A percentile compares a stretch with the other conserved stretches of the same genome.
Conservation (phyloP, 2,888 invertebrate species). For the Xestia c-nigrum region DNA sequence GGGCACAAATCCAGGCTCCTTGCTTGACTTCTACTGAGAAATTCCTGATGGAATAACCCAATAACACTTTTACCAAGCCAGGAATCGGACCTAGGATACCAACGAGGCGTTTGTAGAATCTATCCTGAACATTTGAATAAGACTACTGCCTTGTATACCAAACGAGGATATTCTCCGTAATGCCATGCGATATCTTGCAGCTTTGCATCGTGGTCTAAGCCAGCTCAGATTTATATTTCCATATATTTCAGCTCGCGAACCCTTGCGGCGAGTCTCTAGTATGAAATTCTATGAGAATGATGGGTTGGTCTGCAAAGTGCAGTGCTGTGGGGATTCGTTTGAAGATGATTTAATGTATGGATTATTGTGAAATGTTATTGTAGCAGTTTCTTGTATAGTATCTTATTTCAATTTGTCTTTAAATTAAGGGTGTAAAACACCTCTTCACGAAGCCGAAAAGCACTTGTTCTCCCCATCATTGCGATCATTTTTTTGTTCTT, state of each 20-base stretch:
- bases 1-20: too few species aligned
- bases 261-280: neutral
- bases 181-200: slow-evolving; percentile 21
- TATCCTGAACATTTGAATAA: neutral
- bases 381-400: neutral
- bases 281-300: slow-evolving; percentile 20
- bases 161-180: neutral
- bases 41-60: neutral
- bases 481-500: too few species aligned
- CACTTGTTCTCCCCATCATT: too few species aligned
- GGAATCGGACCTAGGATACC: neutral
- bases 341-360: neutral
- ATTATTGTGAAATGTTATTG: neutral
- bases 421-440: too few species aligned
- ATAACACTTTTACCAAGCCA: neutral
- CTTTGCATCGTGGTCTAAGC: neutral
- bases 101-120: neutral
- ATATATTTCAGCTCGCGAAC: slow-evolving; percentile 28
- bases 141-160: neutral
- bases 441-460: too few species aligned
- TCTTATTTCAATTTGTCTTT: too few species aligned
- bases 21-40: too few species aligned
- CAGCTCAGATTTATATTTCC: slow-evolving; percentile 41
- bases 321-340: neutral
- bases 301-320: neutral